Evolutionary conservation across 2,797 vertebrate species (phyloP).

Genomic region (Microtus agrestis): DNA sequence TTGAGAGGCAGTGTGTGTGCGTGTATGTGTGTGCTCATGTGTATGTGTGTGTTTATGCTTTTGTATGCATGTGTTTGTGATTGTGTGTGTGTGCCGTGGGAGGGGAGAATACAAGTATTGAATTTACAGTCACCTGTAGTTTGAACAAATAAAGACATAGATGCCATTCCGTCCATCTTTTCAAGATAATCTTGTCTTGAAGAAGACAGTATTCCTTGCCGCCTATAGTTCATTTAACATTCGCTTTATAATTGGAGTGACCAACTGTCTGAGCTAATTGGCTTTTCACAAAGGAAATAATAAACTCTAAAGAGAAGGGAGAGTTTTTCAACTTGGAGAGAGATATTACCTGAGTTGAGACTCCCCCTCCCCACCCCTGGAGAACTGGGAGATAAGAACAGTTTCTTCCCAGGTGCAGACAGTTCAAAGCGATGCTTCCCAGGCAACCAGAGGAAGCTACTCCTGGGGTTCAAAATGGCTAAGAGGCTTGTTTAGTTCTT

Average conservation of each 20-base stretch:
- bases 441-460: background rate
- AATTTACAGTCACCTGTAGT: background rate
- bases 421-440: background rate
- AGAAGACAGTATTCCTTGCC: background rate
- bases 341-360: background rate
- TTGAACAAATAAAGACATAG: background rate
- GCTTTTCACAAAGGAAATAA: conserved; percentile 32
- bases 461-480: background rate
- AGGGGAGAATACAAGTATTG: background rate
- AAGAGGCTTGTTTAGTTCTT: conserved; percentile 4
- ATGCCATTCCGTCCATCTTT: background rate
- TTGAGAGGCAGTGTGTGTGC: background rate
- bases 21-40: no score
- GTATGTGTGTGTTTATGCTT: no score
- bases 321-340: background rate
- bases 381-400: background rate
- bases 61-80: no score
- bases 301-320: background rate
- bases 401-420: background rate
- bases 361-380: no score
- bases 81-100: no score
- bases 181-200: background rate
- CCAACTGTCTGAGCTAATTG: conserved; percentile 3
- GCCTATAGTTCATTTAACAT: background rate
- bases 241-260: background rate